Percentiles rank a stretch among this genome's conserved stretches.
phyloP scores from a whole-genome alignment of 1,140 invertebrate genomes.

The Amyelois transitella region DNA sequence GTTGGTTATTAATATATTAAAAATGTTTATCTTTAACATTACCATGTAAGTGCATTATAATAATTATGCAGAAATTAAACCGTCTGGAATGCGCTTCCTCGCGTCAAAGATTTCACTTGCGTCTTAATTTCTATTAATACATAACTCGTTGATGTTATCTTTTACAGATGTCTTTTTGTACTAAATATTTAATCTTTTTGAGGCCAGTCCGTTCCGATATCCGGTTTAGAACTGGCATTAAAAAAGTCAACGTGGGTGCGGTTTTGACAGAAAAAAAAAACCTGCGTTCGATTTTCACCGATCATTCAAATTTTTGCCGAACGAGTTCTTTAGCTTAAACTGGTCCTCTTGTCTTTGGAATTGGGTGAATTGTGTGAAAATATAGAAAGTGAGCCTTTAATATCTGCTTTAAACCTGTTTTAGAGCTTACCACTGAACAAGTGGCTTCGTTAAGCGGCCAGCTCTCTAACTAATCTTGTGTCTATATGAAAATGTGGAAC shows the following conservation, averaged over 20 bases:
- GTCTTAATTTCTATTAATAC: neutral
- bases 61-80: neutral
- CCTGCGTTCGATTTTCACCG: neutral
- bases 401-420: slow-evolving; percentile 45
- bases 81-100: neutral
- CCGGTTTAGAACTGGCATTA: neutral
- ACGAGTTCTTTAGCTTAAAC: neutral
- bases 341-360: neutral
- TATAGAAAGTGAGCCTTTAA: slow-evolving; percentile 46
- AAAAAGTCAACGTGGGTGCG: neutral
- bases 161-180: neutral
- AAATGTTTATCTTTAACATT: too few relatives aligned
- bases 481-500: slow-evolving; percentile 44
- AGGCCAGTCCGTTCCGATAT: neutral
- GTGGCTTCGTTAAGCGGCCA: slow-evolving; percentile 22
- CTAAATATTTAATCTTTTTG: neutral
- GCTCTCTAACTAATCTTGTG: slow-evolving; percentile 29
- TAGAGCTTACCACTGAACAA: slow-evolving; percentile 20
- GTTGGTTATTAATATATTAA: too few relatives aligned
- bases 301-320: neutral
- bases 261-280: neutral
- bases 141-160: neutral
- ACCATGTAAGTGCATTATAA: too few relatives aligned
- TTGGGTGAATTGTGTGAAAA: neutral
- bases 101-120: neutral